These are phyloP conservation scores for Seriola aureovittata DNA, from an alignment of 2,113 vertebrate genomes.

Conservation along the genomic window DNA sequence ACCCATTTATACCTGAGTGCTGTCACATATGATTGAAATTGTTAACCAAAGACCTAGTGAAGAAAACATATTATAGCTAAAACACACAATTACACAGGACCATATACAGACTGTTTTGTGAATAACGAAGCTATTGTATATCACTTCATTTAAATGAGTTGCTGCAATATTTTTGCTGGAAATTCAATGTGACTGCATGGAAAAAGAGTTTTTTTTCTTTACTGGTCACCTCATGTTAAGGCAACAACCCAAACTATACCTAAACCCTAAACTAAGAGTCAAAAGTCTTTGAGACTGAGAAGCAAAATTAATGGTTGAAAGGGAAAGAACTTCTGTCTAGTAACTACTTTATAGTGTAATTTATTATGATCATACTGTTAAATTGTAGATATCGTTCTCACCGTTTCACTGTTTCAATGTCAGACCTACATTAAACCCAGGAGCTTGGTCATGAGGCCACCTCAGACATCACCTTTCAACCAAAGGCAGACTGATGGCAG, in stretches of 20 bases:
- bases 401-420: not conserved
- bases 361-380: not conserved
- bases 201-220: not conserved
- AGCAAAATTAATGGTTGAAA: not conserved
- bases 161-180: not conserved
- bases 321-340: not conserved
- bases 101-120: not conserved
- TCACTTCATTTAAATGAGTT: not conserved
- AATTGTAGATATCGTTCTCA: not conserved
- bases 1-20: slow-evolving; percentile 1
- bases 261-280: not conserved
- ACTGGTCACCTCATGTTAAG: too few species aligned
- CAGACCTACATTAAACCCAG: not conserved
- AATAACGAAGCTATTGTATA: not conserved
- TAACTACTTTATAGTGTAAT: not conserved
- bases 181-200: not conserved
- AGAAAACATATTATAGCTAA: not conserved
- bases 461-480: not conserved
- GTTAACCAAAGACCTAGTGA: not conserved
- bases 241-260: not conserved
- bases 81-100: not conserved
- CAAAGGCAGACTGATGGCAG: not conserved
- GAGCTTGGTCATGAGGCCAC: slow-evolving; percentile 3
- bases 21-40: not conserved
- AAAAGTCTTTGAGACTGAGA: not conserved